Percentiles rank a stretch among this genome's conserved stretches.
Conservation (phyloP, 2,797 vertebrate species). For the Esox lucius region DNA sequence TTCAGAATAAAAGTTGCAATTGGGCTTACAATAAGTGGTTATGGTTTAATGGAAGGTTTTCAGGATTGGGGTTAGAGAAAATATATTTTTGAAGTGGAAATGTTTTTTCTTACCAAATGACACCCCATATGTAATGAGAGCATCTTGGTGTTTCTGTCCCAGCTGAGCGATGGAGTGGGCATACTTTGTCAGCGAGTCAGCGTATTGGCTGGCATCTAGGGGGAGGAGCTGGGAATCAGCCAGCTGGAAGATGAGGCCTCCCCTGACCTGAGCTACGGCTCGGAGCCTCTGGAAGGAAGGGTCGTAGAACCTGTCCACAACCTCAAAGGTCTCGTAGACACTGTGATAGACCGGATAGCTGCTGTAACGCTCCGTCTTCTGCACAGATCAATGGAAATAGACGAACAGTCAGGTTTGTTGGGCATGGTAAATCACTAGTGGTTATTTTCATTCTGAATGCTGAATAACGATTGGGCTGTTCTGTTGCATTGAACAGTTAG, state of each 20-base stretch:
- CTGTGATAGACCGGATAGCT: slow-evolving; percentile 94
- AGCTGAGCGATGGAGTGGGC: slow-evolving; percentile 75
- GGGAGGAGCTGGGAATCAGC: slow-evolving; percentile 84
- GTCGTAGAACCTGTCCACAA: slow-evolving; percentile 92
- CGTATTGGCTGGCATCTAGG: slow-evolving; percentile 85
- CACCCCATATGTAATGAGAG: slow-evolving; percentile 72
- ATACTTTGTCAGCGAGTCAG: slow-evolving; percentile 77
- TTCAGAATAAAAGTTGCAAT: no score
- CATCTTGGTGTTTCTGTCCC: slow-evolving; percentile 70
- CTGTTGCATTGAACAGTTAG: no score
- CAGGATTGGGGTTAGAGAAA: no score
- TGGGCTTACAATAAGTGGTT: no score
- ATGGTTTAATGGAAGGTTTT: no score
- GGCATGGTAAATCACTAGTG: neutral
- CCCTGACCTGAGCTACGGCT: slow-evolving; percentile 86
- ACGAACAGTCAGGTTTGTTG: neutral
- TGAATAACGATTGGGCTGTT: neutral
- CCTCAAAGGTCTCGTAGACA: slow-evolving; percentile 91
- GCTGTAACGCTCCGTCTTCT: slow-evolving; percentile 85
- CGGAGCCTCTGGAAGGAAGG: slow-evolving; percentile 86
- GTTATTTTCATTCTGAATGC: neutral
- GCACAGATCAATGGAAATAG: slow-evolving; percentile 26
- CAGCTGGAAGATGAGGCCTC: slow-evolving; percentile 83
- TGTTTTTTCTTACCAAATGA: slow-evolving; percentile 82
- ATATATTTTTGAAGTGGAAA: neutral